phyloP scores from a whole-genome alignment of 2,797 vertebrate genomes.

The Otolemur crassicaudatus region DNA sequence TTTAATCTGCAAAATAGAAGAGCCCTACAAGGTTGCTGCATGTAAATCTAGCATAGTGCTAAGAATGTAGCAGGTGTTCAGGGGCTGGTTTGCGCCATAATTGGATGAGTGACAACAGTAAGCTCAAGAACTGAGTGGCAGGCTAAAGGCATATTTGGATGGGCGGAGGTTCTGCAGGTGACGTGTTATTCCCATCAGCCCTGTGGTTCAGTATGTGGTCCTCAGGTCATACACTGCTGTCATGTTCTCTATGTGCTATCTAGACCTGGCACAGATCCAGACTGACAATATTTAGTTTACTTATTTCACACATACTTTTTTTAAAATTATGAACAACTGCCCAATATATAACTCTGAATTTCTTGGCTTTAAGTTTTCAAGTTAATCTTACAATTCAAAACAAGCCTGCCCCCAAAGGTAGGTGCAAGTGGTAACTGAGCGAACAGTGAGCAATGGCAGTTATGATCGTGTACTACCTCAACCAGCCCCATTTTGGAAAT shows the following conservation, averaged over 20 bases:
- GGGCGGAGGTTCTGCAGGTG: too few relatives aligned
- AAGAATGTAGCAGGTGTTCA: accelerated
- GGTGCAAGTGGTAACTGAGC: accelerated
- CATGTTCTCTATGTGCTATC: accelerated
- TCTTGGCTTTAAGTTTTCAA: background rate
- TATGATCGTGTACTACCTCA: accelerated
- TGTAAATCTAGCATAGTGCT: too few relatives aligned
- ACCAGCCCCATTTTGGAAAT: background rate
- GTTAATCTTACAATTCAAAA: background rate
- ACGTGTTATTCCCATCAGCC: background rate
- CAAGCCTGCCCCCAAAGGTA: background rate
- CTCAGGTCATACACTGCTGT: background rate
- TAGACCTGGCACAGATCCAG: background rate
- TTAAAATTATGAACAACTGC: background rate
- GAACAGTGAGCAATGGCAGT: background rate
- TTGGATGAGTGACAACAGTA: too few relatives aligned
- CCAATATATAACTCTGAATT: background rate
- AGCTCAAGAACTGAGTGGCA: background rate
- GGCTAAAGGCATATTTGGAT: background rate
- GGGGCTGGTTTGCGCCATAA: accelerated
- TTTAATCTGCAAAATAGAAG: background rate
- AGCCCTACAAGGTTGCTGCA: accelerated
- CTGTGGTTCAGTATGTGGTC: background rate
- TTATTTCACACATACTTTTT: background rate
- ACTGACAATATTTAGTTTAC: background rate